These are phyloP conservation scores for Melanaphis sacchari DNA, from an alignment of 1,140 invertebrate species.

Conservation along the genomic window DNA sequence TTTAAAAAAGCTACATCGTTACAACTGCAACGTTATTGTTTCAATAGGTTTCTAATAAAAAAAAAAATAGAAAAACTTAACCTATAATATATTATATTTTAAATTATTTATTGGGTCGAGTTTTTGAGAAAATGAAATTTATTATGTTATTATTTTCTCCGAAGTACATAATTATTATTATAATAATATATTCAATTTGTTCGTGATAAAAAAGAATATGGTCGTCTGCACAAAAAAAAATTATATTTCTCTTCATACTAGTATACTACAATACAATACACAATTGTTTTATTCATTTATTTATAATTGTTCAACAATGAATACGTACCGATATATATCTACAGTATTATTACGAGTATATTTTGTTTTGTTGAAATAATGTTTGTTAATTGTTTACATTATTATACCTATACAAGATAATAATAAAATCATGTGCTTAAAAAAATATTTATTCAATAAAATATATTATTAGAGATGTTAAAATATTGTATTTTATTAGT, in stretches of 20 bases:
- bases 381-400: not conserved
- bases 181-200: not conserved
- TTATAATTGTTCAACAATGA: not conserved
- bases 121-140: not conserved
- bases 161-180: not conserved
- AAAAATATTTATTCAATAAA: slow-evolving; percentile 19
- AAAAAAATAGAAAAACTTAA: too few relatives aligned
- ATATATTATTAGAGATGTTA: too few relatives aligned
- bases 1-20: not conserved
- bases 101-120: not conserved
- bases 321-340: not conserved
- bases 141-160: not conserved
- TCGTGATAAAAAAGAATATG: not conserved
- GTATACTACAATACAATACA: not conserved
- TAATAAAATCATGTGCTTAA: not conserved
- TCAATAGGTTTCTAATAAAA: not conserved
- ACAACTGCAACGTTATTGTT: not conserved
- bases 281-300: slow-evolving; percentile 6
- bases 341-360: not conserved
- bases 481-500: too few relatives aligned
- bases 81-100: not conserved
- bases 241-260: not conserved
- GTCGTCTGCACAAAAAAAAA: not conserved
- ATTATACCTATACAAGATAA: not conserved
- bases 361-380: not conserved